phyloP scores from a whole-genome alignment of 1,140 invertebrate species.

The Drosophila varians region DNA sequence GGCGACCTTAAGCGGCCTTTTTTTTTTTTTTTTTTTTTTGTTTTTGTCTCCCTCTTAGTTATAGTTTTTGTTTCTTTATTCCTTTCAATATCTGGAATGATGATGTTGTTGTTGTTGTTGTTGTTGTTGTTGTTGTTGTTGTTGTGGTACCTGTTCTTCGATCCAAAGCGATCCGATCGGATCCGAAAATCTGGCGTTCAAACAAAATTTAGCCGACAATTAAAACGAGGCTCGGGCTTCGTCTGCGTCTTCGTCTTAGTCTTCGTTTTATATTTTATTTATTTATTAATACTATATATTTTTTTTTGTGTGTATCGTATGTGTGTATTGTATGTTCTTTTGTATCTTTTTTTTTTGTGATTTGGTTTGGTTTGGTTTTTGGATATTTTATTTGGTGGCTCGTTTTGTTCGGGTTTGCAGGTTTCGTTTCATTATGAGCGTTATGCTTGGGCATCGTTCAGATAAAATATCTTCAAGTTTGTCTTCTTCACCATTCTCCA shows the following conservation, averaged over 20 bases:
- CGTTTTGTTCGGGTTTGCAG: background rate
- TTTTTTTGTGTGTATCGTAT: too few relatives aligned
- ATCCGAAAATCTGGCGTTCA: constrained; percentile 56
- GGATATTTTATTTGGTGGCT: constrained; percentile 21
- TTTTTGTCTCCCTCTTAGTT: background rate
- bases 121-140: constrained; percentile 43
- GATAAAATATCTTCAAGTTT: background rate
- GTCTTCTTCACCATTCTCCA: background rate
- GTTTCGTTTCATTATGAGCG: constrained; percentile 47
- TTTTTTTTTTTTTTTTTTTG: constrained; percentile 16
- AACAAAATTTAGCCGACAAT: constrained; percentile 78
- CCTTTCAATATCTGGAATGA: too few relatives aligned
- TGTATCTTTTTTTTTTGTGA: constrained; percentile 4
- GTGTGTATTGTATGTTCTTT: too few relatives aligned
- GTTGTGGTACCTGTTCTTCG: constrained; percentile 63
- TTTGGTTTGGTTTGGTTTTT: constrained; percentile 17
- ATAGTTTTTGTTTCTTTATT: constrained; percentile 11
- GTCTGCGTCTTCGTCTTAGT: constrained; percentile 15
- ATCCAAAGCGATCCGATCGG: constrained; percentile 41
- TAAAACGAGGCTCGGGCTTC: constrained; percentile 63
- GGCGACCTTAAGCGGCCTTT: constrained; percentile 63
- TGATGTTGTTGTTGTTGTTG: background rate
- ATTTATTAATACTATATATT: constrained; percentile 37
- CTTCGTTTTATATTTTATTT: constrained; percentile 32
- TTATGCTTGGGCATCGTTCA: constrained; percentile 52